Evolutionary conservation across 23 tunicate genomes (phyloP).

Genomic region (Ascidia mentula): DNA sequence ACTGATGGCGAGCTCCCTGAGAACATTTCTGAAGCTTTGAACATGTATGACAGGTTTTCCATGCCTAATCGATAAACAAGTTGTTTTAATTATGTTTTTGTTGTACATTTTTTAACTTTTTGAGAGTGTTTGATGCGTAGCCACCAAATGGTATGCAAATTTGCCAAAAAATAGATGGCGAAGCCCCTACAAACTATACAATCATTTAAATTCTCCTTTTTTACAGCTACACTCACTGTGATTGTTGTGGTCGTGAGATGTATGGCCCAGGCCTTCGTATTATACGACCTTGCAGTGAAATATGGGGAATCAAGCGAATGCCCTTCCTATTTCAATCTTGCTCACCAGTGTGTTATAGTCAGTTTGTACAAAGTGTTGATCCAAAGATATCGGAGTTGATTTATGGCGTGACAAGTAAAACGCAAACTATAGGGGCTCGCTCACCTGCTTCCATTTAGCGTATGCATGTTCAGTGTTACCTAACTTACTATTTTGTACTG

Average conservation of each 20-base stretch:
- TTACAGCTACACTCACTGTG: constrained; percentile 60
- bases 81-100: no score
- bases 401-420: constrained; percentile 35
- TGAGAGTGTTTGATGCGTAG: no score
- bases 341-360: constrained; percentile 59
- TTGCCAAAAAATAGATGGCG: no score
- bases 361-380: constrained; percentile 56
- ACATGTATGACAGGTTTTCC: no score
- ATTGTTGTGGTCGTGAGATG: constrained; percentile 73
- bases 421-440: neutral
- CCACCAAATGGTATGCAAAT: no score
- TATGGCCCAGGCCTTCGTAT: constrained; percentile 76
- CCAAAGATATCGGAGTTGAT: constrained; percentile 72
- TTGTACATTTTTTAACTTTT: no score
- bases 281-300: constrained; percentile 73
- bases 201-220: no score
- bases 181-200: no score
- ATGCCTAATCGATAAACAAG: no score
- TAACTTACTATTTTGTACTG: no score
- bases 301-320: constrained; percentile 69
- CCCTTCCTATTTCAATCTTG: constrained; percentile 83
- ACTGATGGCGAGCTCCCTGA: constrained; percentile 9
- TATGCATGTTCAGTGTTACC: no score
- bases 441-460: neutral
- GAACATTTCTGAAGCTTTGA: neutral